Conservation (phyloP, 2,113 vertebrate genomes). For the Ceyx melanurus region DNA sequence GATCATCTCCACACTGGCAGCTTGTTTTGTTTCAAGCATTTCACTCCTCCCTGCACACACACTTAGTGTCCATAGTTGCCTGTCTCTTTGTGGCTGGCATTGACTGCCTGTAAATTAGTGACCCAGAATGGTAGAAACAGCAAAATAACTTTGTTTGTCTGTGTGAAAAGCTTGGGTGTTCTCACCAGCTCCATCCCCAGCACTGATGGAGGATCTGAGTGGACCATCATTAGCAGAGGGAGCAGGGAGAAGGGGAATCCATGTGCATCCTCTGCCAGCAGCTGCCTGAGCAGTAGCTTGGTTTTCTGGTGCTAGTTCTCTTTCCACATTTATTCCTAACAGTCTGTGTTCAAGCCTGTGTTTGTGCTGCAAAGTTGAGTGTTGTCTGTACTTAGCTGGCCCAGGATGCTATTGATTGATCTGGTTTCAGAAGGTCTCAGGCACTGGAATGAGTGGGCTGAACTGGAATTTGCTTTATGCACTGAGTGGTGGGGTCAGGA, state of each 20-base stretch:
- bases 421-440: not conserved
- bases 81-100: not conserved
- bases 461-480: not conserved
- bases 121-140: not conserved
- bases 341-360: not conserved
- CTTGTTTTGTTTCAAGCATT: not conserved
- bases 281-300: not conserved
- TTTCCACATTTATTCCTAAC: not conserved
- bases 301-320: not conserved
- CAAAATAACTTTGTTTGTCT: not conserved
- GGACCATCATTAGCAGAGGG: not conserved
- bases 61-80: not conserved
- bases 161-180: not conserved
- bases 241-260: not conserved
- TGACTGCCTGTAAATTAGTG: not conserved
- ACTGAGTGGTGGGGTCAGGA: not conserved
- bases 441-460: not conserved
- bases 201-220: not conserved
- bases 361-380: not conserved
- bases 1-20: not conserved
- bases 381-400: not conserved
- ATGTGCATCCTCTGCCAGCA: not conserved
- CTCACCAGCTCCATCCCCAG: not conserved
- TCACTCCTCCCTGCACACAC: not conserved
- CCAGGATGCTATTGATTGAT: not conserved